Percentiles rank a stretch among this genome's conserved stretches.
These are phyloP conservation scores for Oncorhynchus mykiss DNA, from an alignment of 2,113 vertebrate species.

Conservation along the genomic window DNA sequence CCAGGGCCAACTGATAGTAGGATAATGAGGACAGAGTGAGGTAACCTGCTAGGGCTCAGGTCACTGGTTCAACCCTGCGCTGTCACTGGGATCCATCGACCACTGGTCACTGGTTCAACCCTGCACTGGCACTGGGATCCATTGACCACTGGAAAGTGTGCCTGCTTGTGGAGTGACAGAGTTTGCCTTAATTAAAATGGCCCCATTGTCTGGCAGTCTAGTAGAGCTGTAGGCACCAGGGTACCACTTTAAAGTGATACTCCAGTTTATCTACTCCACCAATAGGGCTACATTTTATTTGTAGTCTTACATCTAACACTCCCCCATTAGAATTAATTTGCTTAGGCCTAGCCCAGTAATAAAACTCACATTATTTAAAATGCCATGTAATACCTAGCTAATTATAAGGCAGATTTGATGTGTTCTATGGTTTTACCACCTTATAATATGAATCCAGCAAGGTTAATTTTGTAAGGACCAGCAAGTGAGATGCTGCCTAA, in stretches of 20 bases:
- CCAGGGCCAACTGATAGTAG: background rate
- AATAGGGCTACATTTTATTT: no score
- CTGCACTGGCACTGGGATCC: background rate
- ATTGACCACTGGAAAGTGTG: background rate
- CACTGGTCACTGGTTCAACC: slow-evolving; percentile 5
- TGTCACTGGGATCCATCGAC: background rate
- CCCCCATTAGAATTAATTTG: no score
- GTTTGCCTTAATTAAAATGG: background rate
- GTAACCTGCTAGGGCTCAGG: background rate
- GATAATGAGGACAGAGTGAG: slow-evolving; percentile 5
- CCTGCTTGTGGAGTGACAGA: background rate
- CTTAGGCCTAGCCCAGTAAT: no score
- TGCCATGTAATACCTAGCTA: no score
- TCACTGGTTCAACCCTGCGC: background rate
- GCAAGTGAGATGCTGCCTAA: no score
- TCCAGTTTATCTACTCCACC: no score
- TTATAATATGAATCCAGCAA: no score
- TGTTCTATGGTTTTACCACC: no score
- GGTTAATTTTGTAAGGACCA: no score
- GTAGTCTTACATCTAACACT: no score
- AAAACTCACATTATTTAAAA: no score
- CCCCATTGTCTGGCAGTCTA: background rate
- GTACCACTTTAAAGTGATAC: background rate
- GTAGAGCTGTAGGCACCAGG: slow-evolving; percentile 1
- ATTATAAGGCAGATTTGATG: no score